These are phyloP conservation scores for Rhea americana DNA, from an alignment of 2,113 vertebrate genomes.

Conservation along the genomic window DNA sequence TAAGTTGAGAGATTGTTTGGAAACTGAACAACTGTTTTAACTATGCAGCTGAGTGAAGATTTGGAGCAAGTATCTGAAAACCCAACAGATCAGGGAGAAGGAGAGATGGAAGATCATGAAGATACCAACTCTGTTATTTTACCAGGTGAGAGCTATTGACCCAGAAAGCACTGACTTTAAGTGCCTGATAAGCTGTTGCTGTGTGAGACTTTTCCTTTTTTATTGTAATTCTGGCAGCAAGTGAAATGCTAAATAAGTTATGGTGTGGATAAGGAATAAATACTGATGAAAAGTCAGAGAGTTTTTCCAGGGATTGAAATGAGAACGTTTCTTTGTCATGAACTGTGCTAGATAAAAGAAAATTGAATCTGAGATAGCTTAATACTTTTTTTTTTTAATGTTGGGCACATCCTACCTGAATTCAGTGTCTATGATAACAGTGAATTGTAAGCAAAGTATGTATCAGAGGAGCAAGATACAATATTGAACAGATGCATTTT, in stretches of 20 bases:
- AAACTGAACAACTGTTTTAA: slow-evolving; percentile 67
- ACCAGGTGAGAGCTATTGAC: slow-evolving; percentile 75
- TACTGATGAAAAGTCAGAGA: neutral
- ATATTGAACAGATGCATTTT: neutral
- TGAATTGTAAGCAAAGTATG: neutral
- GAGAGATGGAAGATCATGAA: slow-evolving; percentile 69
- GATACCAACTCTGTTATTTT: slow-evolving; percentile 67
- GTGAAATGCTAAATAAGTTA: neutral
- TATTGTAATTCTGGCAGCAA: neutral
- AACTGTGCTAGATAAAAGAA: neutral
- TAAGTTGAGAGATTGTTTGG: slow-evolving; percentile 56
- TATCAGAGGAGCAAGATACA: neutral
- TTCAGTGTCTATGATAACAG: neutral
- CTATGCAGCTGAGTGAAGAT: slow-evolving; percentile 85
- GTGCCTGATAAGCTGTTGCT: neutral
- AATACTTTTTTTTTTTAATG: neutral
- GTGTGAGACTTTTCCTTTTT: neutral
- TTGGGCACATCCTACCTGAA: neutral
- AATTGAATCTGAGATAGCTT: neutral
- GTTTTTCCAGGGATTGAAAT: neutral
- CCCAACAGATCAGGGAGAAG: slow-evolving; percentile 58
- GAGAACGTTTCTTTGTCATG: neutral
- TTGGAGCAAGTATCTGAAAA: slow-evolving; percentile 66
- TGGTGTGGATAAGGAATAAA: neutral
- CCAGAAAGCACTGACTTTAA: neutral